Conservation (phyloP, 1,140 invertebrate genomes). For the Meloidogyne exigua region DNA sequence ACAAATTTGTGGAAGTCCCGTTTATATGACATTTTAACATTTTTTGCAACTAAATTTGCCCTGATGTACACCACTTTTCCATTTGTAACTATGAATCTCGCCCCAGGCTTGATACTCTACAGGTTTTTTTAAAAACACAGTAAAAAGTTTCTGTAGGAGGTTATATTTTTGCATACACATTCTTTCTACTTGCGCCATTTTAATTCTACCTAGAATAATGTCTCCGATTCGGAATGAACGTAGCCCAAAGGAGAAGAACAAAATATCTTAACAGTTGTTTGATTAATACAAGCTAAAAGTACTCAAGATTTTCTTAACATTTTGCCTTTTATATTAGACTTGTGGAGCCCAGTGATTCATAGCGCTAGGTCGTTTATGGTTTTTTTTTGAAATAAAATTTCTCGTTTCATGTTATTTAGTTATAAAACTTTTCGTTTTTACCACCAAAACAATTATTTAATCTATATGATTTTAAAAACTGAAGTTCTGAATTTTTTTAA, state of each 20-base stretch:
- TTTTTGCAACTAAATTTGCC: conserved; percentile 43
- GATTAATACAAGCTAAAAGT: neutral
- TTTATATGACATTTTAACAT: conserved; percentile 47
- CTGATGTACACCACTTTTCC: conserved; percentile 47
- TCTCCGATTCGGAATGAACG: conserved; percentile 5
- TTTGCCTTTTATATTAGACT: neutral
- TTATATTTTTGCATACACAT: conserved; percentile 36
- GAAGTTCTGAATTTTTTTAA: neutral
- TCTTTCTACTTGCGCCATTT: conserved; percentile 32
- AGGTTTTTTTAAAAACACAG: conserved; percentile 15
- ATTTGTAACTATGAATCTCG: conserved; percentile 45
- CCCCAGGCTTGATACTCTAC: conserved; percentile 45
- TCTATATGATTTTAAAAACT: no score
- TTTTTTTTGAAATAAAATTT: neutral
- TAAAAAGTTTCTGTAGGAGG: conserved; percentile 24
- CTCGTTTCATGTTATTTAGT: neutral
- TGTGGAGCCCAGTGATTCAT: neutral
- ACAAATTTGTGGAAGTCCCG: neutral
- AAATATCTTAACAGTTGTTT: neutral
- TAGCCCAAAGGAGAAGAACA: neutral
- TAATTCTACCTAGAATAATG: conserved; percentile 33
- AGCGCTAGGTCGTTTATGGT: neutral
- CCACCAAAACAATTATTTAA: no score
- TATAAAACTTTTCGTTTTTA: no score
- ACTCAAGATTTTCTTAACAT: neutral